These are phyloP conservation scores for Gallinago jamesoni DNA, from an alignment of 2,113 vertebrate genomes.

Conservation along the genomic window DNA sequence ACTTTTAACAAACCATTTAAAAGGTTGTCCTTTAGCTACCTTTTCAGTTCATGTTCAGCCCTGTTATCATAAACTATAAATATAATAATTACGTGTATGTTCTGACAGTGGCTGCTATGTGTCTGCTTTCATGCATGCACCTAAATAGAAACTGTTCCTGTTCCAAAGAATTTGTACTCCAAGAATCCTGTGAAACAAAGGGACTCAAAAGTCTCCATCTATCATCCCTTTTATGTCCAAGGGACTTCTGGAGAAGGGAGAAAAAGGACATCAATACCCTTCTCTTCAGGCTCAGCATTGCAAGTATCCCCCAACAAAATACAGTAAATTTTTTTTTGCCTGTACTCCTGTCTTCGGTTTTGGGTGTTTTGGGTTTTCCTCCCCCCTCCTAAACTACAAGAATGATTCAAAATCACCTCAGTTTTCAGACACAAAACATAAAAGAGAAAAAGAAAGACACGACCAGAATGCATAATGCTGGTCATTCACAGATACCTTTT, in stretches of 20 bases:
- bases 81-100: not conserved
- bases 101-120: not conserved
- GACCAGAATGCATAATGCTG: not conserved
- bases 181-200: not conserved
- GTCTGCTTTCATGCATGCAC: not conserved
- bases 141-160: conserved; percentile 31
- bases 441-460: not conserved
- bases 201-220: not conserved
- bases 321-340: not conserved
- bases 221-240: not conserved
- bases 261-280: not conserved
- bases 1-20: not conserved
- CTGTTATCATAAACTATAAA: conserved; percentile 31
- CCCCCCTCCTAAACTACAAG: not conserved
- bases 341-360: not conserved
- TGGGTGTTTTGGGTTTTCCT: not conserved
- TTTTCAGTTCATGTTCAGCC: not conserved
- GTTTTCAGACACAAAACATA: not conserved
- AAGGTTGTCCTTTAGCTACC: not conserved
- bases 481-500: not conserved
- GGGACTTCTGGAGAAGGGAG: not conserved
- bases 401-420: not conserved
- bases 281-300: not conserved
- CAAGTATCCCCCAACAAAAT: not conserved
- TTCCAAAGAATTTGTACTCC: conserved; percentile 9